Conservation (phyloP, 1,140 invertebrate genomes). For the Trypoxylus dichotomus region DNA sequence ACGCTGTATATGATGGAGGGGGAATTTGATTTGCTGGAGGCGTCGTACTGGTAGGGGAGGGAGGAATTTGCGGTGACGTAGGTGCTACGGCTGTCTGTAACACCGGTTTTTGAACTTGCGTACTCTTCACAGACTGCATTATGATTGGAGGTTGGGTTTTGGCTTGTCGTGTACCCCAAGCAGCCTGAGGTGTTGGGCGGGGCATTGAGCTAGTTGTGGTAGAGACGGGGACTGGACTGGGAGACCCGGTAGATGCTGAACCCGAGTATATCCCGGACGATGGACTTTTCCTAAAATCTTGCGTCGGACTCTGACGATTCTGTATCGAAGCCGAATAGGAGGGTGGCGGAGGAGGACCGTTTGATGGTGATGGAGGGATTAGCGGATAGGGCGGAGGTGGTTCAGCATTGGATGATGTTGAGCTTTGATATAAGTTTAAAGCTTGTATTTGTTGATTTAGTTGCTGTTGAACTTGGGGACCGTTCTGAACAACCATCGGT, state of each 20-base stretch:
- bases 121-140: slow-evolving; percentile 95
- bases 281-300: slow-evolving; percentile 68
- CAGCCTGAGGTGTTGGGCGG: slow-evolving; percentile 72
- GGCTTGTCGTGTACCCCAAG: slow-evolving; percentile 78
- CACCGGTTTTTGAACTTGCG: slow-evolving; percentile 90
- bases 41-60: slow-evolving; percentile 52
- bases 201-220: slow-evolving; percentile 64
- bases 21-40: slow-evolving; percentile 62
- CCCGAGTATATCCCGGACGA: slow-evolving; percentile 81
- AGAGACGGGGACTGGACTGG: slow-evolving; percentile 76
- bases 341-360: slow-evolving; percentile 72
- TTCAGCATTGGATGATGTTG: slow-evolving; percentile 58
- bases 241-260: slow-evolving; percentile 76
- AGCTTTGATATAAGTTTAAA: slow-evolving; percentile 74
- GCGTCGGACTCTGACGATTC: slow-evolving; percentile 82
- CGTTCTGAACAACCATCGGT: slow-evolving; percentile 81
- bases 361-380: slow-evolving; percentile 58
- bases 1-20: slow-evolving; percentile 78
- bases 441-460: slow-evolving; percentile 84
- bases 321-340: slow-evolving; percentile 84
- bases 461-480: slow-evolving; percentile 80
- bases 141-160: slow-evolving; percentile 89
- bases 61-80: slow-evolving; percentile 67
- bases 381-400: slow-evolving; percentile 80
- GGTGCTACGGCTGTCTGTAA: slow-evolving; percentile 92